Base-by-base conservation (phyloP, 2,888 invertebrate species). In the Ptychoptera contaminata region DNA sequence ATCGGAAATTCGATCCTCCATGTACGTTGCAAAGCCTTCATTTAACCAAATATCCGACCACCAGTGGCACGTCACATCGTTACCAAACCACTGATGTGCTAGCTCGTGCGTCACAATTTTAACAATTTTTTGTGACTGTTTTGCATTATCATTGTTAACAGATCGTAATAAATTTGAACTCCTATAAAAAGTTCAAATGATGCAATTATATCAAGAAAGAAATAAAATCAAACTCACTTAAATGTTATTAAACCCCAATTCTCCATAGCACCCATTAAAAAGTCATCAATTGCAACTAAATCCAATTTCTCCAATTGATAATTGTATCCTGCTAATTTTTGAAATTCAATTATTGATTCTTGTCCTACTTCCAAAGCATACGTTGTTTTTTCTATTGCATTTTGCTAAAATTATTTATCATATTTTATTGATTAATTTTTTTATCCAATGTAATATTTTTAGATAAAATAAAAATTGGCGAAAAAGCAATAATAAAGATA, bases 161-260 rank as follows among this genome's bases (percentile, higher is more conserved):
- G 23, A 23, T 23, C 23, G 23, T 23, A 37, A 10, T 37, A 39
- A 39, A 39, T 23, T 15, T 39, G 42, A 42, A 12, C 42, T 42
- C 5, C 42, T 23, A 23, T 42, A 42, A 2, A 32, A n/a, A 7
- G 8, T 7, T 7, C 2, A n/a, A 32, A 32, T 16, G n/a, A 39
- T 39, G 8, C 16, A 39, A 2, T 2, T 16, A 23, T 16, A 23
- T 2, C 23, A n/a, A 16, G 10, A 11, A 16, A 23, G 16, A 23
- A 23, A 29, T 11, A 39, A 36, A 11, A n/a, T 9, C 12, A 23
- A 15, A 42, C 47, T 53, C 54, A 76, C 79, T 72, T 74, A 66
- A 82, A 65, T 2, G 84, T 84, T 30, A 87, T 79, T 40, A 92
- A 63, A 7, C 92, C 92, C 91, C 92, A 92, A 59, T 92, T 93